Base-by-base conservation (phyloP, 2,888 invertebrate species). In the Koerneria pararmatus region DNA sequence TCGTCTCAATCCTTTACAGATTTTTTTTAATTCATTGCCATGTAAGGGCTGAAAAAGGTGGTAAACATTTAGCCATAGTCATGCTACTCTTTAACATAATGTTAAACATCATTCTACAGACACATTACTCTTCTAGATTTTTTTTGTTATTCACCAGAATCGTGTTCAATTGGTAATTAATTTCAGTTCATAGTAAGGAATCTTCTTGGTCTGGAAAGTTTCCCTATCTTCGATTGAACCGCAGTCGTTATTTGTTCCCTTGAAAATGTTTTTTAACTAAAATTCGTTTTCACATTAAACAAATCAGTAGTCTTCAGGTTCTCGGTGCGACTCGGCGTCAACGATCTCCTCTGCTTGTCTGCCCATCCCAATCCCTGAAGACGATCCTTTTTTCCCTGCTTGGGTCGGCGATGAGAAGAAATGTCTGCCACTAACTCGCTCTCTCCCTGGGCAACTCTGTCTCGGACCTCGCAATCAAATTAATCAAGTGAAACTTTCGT, bases 321-420 rank as follows among this genome's bases (percentile, higher is more conserved):
- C 71, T 11, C 69, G 76, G 15, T 95, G 95, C 82, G 91, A 94
- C 81, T 91, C 93, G 0, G 88, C 90, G 0, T 87, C 90, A 60
- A 91, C 91, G 0, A 92, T 94, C 0, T 94, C 94, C 83, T 92
- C 92, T 0, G 93, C 94, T 82, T 95, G 95, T 83, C 90, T 91
- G 86, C 95, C 95, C 0, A 92, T 95, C 86, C 90, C 90, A 0
- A 89, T 95, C 0, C 94, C 93, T 0, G 84, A 89, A 0, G 90
- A 91, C 0, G 95, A 95, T 84, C 91, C 92, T 70, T 92, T 90
- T 84, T 95, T 92, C 83, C 86, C 86, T n/a, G 90, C 91, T 0
- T 64, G 46, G 15, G 56, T 56, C 19, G 64, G 64, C 11, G 46
- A 41, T 11, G 46, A 41, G n/a, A 41, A n/a, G 46, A 41, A 41